A percentile compares a stretch with the other conserved stretches of the same genome.
Conservation (phyloP, 1,140 invertebrate genomes). For the Calephelis nemesis region DNA sequence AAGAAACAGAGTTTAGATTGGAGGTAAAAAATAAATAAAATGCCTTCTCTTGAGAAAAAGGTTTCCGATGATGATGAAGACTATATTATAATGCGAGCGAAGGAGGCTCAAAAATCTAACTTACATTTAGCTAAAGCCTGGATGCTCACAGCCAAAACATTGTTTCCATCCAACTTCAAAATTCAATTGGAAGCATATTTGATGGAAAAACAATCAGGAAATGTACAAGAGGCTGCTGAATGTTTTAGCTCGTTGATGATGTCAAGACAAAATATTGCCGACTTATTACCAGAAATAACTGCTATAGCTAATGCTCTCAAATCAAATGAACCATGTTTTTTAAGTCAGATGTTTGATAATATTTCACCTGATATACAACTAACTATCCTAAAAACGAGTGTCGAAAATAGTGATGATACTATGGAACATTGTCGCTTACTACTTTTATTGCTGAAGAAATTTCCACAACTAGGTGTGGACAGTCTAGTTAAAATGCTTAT, state of each 20-base stretch:
- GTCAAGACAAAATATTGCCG: constrained; percentile 71
- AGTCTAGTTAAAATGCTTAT: constrained; percentile 87
- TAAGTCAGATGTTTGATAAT: constrained; percentile 85
- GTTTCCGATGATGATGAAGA: constrained; percentile 86
- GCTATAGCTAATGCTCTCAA: constrained; percentile 87
- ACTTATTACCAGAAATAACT: constrained; percentile 90
- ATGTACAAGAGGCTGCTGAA: constrained; percentile 90
- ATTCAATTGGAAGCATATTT: constrained; percentile 92
- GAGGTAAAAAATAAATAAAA: constrained; percentile 15
- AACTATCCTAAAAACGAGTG: constrained; percentile 87
- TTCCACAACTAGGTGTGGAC: constrained; percentile 91
- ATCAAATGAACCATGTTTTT: constrained; percentile 76
- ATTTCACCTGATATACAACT: constrained; percentile 87
- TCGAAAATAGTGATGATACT: constrained; percentile 91
- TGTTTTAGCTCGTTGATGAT: constrained; percentile 84
- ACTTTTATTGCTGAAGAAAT: constrained; percentile 87
- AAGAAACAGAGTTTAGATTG: too few species aligned
- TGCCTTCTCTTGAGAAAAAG: constrained; percentile 53
- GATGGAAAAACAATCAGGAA: constrained; percentile 88
- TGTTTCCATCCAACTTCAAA: constrained; percentile 91
- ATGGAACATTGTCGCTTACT: constrained; percentile 92
- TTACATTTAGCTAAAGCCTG: constrained; percentile 91
- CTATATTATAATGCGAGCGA: constrained; percentile 88
- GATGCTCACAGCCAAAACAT: constrained; percentile 93
- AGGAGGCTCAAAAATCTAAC: constrained; percentile 84